phyloP scores from a whole-genome alignment of 2,888 invertebrate species.

The Acheta domesticus region DNA sequence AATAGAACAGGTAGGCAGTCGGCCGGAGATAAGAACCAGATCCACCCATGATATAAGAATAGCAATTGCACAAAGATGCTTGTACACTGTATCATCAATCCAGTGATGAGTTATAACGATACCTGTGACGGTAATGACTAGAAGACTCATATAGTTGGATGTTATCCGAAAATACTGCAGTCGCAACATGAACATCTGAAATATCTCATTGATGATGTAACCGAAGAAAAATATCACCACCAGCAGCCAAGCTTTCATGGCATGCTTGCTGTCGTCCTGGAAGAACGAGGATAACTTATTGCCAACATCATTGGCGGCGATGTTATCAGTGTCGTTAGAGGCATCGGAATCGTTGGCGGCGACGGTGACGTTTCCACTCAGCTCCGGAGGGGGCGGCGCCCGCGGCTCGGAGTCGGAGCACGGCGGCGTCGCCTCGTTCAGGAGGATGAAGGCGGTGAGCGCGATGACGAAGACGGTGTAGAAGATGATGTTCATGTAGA shows the following conservation, averaged over 20 bases:
- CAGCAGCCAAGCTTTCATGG: neutral
- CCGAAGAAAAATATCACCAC: neutral
- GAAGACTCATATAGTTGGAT: neutral
- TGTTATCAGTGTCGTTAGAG: neutral
- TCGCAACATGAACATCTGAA: neutral
- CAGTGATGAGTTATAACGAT: neutral
- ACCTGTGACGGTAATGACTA: neutral
- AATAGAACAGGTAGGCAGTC: conserved; percentile 73
- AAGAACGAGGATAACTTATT: neutral
- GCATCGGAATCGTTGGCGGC: neutral
- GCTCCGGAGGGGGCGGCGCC: too few species aligned
- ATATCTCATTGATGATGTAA: neutral
- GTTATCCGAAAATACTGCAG: neutral
- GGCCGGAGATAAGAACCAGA: conserved; percentile 72
- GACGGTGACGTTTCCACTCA: neutral
- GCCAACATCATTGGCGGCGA: too few species aligned
- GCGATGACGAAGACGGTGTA: conserved; percentile 22
- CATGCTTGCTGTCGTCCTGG: neutral
- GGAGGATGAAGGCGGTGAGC: conserved; percentile 20
- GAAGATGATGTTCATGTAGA: conserved; percentile 25
- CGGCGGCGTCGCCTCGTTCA: neutral
- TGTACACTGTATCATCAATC: neutral
- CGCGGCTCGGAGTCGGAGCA: too few species aligned
- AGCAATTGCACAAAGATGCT: conserved; percentile 67
- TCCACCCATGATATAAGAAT: conserved; percentile 74